Evolutionary conservation across 2,797 vertebrate genomes (phyloP).

Genomic region (Silurus aristotelis): DNA sequence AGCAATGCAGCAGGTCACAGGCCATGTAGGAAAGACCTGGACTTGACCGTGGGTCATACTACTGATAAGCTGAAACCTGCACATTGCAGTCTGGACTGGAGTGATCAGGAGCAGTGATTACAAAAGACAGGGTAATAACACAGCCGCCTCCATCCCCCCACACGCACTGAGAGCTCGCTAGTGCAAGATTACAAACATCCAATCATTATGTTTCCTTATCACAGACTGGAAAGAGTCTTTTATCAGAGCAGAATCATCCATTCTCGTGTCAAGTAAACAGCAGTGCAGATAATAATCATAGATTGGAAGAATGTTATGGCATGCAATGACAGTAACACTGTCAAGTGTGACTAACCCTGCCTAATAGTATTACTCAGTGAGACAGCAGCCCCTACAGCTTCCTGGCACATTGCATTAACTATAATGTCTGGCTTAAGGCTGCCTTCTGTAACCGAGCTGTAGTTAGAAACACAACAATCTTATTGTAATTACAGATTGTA

Average conservation of each 20-base stretch:
- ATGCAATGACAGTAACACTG: constrained; percentile 48
- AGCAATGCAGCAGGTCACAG: constrained; percentile 40
- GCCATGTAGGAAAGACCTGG: constrained; percentile 32
- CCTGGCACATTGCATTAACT: constrained; percentile 55
- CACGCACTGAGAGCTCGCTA: neutral
- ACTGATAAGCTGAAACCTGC: constrained; percentile 33
- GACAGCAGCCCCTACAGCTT: constrained; percentile 33
- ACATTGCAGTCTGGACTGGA: constrained; percentile 17
- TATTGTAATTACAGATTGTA: constrained; percentile 17
- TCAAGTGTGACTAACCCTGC: constrained; percentile 54
- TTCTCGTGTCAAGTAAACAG: constrained; percentile 18
- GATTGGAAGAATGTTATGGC: constrained; percentile 32
- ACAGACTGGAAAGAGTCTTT: constrained; percentile 20
- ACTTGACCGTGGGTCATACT: constrained; percentile 38
- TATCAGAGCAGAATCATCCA: constrained; percentile 1
- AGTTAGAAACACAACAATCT: constrained; percentile 8
- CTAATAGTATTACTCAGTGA: constrained; percentile 52
- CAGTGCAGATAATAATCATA: constrained; percentile 22
- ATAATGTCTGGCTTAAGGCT: constrained; percentile 53
- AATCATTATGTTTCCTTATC: constrained; percentile 33
- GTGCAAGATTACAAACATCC: constrained; percentile 39
- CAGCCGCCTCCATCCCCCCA: constrained; percentile 3
- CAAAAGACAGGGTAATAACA: constrained; percentile 43
- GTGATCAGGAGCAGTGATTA: constrained; percentile 43
- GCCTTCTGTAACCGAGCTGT: constrained; percentile 40